phyloP scores from a whole-genome alignment of 2,113 vertebrate species.

The Channa argus region DNA sequence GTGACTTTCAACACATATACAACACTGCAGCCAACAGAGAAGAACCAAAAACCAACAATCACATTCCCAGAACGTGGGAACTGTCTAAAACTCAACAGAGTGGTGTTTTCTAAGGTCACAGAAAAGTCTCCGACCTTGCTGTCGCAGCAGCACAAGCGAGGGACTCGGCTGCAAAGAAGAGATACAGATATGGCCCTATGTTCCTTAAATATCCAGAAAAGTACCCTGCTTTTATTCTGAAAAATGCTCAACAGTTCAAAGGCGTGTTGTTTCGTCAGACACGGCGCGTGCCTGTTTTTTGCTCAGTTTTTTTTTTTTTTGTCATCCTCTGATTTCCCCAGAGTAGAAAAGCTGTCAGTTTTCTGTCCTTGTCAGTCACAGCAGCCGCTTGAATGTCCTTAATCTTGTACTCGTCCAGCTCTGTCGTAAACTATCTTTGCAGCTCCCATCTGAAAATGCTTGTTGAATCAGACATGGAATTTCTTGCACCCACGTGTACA shows the following conservation, averaged over 20 bases:
- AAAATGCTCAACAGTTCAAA: constrained; percentile 79
- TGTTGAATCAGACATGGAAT: constrained; percentile 33
- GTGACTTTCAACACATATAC: constrained; percentile 49
- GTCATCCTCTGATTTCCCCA: constrained; percentile 45
- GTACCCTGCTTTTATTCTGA: constrained; percentile 83
- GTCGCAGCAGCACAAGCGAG: constrained; percentile 54
- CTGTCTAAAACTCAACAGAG: constrained; percentile 39
- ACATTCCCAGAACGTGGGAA: constrained; percentile 48
- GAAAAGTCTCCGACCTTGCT: constrained; percentile 69
- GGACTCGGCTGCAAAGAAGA: constrained; percentile 45
- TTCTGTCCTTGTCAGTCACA: constrained; percentile 34
- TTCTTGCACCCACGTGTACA: neutral
- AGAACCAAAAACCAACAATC: constrained; percentile 48
- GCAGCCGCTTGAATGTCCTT: constrained; percentile 23
- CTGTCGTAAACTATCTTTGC: constrained; percentile 26
- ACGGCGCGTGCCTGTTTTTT: constrained; percentile 42
- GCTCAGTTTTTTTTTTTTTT: constrained; percentile 9
- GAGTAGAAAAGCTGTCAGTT: constrained; percentile 42
- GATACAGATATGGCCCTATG: constrained; percentile 84
- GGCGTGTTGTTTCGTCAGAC: constrained; percentile 71
- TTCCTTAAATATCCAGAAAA: constrained; percentile 84
- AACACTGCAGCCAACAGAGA: constrained; percentile 44
- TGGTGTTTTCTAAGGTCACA: constrained; percentile 62
- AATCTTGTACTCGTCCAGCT: constrained; percentile 9
- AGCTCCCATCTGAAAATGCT: constrained; percentile 32